Conservation (phyloP, 2,888 invertebrate genomes). For the Pyrocoelia pectoralis region DNA sequence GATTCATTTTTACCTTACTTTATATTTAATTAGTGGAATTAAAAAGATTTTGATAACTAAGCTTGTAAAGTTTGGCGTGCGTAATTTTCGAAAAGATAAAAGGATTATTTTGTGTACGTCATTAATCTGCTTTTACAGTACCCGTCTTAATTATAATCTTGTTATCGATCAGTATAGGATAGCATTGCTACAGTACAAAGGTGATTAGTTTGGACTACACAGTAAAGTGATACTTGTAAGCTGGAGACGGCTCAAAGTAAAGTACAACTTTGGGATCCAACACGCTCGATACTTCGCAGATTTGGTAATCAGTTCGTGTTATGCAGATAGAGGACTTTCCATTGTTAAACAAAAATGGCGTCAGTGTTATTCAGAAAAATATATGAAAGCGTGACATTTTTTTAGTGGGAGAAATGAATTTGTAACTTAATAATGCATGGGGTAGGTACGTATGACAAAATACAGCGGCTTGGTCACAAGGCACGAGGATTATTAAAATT, state of each 20-base stretch:
- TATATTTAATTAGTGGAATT: constrained; percentile 8
- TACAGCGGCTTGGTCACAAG: constrained; percentile 15
- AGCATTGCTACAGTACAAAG: constrained; percentile 30
- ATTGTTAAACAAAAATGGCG: constrained; percentile 1
- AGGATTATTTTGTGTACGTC: constrained; percentile 16
- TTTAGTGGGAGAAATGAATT: not conserved
- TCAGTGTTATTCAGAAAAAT: not conserved
- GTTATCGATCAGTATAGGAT: constrained; percentile 29
- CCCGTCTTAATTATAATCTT: constrained; percentile 31
- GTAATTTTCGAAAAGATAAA: constrained; percentile 10
- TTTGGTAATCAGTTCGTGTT: constrained; percentile 24
- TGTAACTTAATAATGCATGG: constrained; percentile 1
- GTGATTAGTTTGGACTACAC: constrained; percentile 36
- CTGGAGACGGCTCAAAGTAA: constrained; percentile 33
- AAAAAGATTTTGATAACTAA: constrained; percentile 1
- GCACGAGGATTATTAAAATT: constrained; percentile 25
- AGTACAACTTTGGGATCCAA: constrained; percentile 34
- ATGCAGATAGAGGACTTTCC: constrained; percentile 17
- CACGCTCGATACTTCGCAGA: constrained; percentile 24
- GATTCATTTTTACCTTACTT: constrained; percentile 24
- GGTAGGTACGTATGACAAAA: constrained; percentile 3
- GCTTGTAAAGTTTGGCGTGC: not conserved
- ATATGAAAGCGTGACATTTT: not conserved
- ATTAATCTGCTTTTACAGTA: constrained; percentile 22
- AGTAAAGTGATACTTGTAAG: constrained; percentile 36